phyloP scores from a whole-genome alignment of 1,140 invertebrate species.

The Ylistrum balloti region DNA sequence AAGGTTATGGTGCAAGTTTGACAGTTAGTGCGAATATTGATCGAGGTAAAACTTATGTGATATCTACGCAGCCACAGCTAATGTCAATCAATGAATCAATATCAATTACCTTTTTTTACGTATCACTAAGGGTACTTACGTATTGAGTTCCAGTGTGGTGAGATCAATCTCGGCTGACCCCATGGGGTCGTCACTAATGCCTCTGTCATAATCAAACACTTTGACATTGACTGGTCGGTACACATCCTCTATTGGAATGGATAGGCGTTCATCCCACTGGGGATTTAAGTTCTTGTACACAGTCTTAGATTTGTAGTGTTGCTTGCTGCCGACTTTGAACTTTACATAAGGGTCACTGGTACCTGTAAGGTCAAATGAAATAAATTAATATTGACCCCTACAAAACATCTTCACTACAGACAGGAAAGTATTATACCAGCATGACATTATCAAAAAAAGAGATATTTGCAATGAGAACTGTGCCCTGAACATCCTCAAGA shows the following conservation, averaged over 20 bases:
- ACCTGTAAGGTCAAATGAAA: constrained; percentile 73
- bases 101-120: too few species aligned
- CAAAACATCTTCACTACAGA: too few species aligned
- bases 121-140: constrained; percentile 81
- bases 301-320: constrained; percentile 82
- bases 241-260: constrained; percentile 78
- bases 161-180: constrained; percentile 94
- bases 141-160: constrained; percentile 91
- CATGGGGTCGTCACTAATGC: constrained; percentile 98
- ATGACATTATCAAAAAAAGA: too few species aligned
- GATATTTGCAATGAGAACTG: too few species aligned
- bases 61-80: too few species aligned
- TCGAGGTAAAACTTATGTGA: too few species aligned
- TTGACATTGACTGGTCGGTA: constrained; percentile 91
- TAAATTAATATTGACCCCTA: too few species aligned
- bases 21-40: too few species aligned
- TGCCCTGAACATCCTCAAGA: too few species aligned
- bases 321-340: constrained; percentile 82
- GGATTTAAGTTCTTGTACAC: constrained; percentile 84
- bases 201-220: constrained; percentile 99
- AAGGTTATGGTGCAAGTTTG: too few species aligned
- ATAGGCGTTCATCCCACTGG: constrained; percentile 84
- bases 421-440: too few species aligned
- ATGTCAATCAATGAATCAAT: too few species aligned
- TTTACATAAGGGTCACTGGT: constrained; percentile 85